Base-by-base conservation (phyloP, 1,140 invertebrate genomes). In the Agrypnia vestita region DNA sequence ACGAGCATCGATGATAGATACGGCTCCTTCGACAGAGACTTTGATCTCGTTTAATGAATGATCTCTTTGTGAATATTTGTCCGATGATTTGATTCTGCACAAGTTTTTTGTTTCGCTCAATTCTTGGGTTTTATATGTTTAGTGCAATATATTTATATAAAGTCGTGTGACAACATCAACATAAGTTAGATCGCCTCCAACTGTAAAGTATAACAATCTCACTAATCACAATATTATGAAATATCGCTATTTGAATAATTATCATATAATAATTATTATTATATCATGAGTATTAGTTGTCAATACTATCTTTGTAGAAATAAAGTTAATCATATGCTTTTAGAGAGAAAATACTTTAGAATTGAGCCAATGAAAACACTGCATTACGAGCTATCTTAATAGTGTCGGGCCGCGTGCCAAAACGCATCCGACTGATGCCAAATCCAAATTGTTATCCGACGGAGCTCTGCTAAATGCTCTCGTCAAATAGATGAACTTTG, bases 21-120 rank as follows among this genome's bases (percentile, higher is more conserved):
- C 62, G 82, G 82, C 11, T 83, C 82, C 12, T 83, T 83, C 44
- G 82, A 83, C 44, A 78, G 82, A 74, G 82, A 83, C 46, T 83
- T 83, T 61, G 82, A 83, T 80, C 79, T 83, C 76, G 82, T 83
- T 55, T 83, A 80, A 79, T 19, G n/a, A 73, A 71, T 61, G 59
- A 49, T 76, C 73, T 71, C 67, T 71, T 51, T 69, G 17, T 46
- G 67, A 71, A 71, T 53, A 47, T 13, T 51, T 49, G 11, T 0
- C n/a, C 64, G 47, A 71, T 10, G 46, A 71, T 4, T 19, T 3
- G 67, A 71, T 19, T 19, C 12, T 17, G 9, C 47, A 0, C 12
- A 9, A 12, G 8, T 51, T 71, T 71, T 69, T 4, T 13, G 12
- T n/a, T 71, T 25, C 10, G 44, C 12, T 71, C 11, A 25, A 71